Evolutionary conservation across 37 sponge, comb jelly and placozoan genomes (phyloP).

Genomic region (Aphrocallistes beatrix): DNA sequence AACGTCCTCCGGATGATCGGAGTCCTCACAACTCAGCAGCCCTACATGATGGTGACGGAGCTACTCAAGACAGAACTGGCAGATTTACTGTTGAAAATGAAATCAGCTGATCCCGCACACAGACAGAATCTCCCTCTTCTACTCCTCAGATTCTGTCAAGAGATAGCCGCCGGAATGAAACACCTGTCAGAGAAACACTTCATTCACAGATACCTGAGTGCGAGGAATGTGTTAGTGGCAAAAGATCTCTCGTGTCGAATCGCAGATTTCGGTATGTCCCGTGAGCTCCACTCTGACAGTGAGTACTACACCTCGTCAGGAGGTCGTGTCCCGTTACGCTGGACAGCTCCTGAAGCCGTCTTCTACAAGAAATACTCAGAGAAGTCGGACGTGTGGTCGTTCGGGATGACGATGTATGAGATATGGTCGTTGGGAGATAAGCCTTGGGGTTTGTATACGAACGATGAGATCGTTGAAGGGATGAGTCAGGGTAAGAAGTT

Average conservation of each 20-base stretch:
- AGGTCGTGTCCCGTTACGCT: background rate
- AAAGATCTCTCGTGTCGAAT: background rate
- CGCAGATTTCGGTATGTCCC: conserved; percentile 9
- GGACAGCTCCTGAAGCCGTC: conserved; percentile 13
- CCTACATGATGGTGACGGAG: conserved; percentile 16
- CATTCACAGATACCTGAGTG: background rate
- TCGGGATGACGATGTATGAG: background rate
- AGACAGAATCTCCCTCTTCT: background rate
- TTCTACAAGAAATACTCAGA: background rate
- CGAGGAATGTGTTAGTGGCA: background rate
- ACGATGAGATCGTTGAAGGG: background rate
- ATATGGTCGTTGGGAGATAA: background rate
- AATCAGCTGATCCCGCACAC: background rate
- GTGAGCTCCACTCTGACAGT: background rate
- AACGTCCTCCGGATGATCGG: conserved; percentile 1
- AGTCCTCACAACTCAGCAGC: background rate
- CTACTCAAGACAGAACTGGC: conserved; percentile 1
- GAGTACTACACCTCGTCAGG: conserved; percentile 17
- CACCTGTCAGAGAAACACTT: conserved; percentile 8
- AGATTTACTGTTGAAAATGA: background rate
- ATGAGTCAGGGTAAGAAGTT: background rate
- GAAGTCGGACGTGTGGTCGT: conserved; percentile 15
- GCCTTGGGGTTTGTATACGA: background rate
- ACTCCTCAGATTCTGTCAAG: background rate
- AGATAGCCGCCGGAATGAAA: background rate